Conservation (phyloP, 2,888 invertebrate species). For the Dicranocentrus wangi region DNA sequence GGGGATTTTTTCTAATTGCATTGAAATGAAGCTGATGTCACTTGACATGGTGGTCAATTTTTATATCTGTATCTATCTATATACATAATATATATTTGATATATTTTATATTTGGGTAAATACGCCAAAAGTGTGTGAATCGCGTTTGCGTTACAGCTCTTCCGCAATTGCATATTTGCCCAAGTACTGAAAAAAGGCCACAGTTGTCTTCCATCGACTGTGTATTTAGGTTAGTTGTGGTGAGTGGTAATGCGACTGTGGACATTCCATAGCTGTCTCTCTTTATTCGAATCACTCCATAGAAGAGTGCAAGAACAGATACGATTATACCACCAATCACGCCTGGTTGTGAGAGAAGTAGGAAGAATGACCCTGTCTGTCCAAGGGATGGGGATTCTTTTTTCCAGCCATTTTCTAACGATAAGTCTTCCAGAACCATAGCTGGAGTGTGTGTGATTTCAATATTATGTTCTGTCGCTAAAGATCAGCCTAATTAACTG, state of each 20-base stretch:
- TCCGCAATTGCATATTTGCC: background rate
- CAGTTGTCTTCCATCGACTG: background rate
- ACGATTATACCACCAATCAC: background rate
- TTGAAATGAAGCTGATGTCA: slow-evolving; percentile 2
- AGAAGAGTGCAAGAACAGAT: slow-evolving; percentile 1
- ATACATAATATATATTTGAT: background rate
- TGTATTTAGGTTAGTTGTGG: background rate
- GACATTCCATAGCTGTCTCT: background rate
- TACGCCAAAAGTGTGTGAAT: background rate
- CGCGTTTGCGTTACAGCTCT: background rate
- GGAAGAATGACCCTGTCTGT: background rate
- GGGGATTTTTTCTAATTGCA: slow-evolving; percentile 51
- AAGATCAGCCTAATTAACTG: too few relatives aligned
- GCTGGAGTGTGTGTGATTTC: background rate
- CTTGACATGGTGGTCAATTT: background rate
- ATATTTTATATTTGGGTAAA: background rate
- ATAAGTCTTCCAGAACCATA: background rate
- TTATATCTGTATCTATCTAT: background rate
- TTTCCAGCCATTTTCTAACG: too few relatives aligned
- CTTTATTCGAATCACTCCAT: slow-evolving; percentile 29
- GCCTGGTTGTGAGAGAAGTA: background rate
- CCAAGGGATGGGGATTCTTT: background rate
- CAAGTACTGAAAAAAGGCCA: background rate
- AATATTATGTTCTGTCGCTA: background rate
- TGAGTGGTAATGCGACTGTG: background rate